Evolutionary conservation across 2,797 vertebrate genomes (phyloP), one percentile per base, ranked within the genome.

Genomic region (Pampus argenteus): DNA sequence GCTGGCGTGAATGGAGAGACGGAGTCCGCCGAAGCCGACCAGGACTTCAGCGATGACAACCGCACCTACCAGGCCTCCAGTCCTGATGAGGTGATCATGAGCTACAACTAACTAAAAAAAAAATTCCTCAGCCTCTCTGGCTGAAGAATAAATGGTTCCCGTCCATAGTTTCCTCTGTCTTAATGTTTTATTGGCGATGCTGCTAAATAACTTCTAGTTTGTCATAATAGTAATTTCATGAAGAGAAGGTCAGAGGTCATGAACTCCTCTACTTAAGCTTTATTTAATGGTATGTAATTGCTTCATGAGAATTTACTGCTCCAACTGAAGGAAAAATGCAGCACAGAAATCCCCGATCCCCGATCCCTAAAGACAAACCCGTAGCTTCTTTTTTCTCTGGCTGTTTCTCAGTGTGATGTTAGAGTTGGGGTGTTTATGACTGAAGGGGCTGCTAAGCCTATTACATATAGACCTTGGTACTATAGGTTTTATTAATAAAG

Each of bases 11-110:
- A 88, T 2, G 92, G 83, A 6, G 98, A 99, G 88, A 92, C 95
- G 0, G 98, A 99, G 82, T 90, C 94, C 0, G 93, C 96, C 0
- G 98, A 99, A 71, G 97, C 95, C 0, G 97, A 99, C 87, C 97
- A 97, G 91, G 97, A 99, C 91, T 97, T 97, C 91, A 96, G 95
- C 0, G 97, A 99, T 2, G 95, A 98, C 87, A 98, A 96, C 90
- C 94, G 97, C 59, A 95, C 96, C 14, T 99, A 99, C 89, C 98
- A 99, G 90, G 98, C 98, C 45, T 98, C 98, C 86, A 99, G 97
- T 78, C 98, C 98, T 0, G 98, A 99, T 15, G 98, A 99, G 97
- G 98, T 99, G 79, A 62, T 20, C 2, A 23, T 3, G 5, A 29
- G 5, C 20, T 28, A 4, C 14, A 14, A n/a, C 0, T 6, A 22